Conservation (phyloP, 2,113 vertebrate genomes). For the Eptatretus burgeri region DNA sequence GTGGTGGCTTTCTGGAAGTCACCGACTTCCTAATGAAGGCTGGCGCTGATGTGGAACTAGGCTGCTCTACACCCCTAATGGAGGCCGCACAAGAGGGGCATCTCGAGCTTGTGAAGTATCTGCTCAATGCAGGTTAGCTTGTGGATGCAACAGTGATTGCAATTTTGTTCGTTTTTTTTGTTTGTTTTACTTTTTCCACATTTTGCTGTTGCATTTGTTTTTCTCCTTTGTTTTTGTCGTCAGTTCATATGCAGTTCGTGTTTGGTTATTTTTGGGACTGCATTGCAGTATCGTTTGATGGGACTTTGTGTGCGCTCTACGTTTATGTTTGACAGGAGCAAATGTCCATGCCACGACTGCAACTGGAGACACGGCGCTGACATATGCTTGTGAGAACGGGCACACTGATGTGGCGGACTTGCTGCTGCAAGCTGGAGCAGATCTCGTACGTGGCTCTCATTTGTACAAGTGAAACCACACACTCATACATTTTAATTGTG, state of each 20-base stretch:
- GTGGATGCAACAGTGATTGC: no score
- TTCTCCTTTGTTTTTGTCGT: no score
- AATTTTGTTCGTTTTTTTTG: no score
- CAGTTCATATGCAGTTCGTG: no score
- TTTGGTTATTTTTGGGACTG: no score
- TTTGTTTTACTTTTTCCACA: no score
- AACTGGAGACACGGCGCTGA: constrained; percentile 77
- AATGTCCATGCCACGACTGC: constrained; percentile 94
- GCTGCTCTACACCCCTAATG: constrained; percentile 91
- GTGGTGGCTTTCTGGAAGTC: constrained; percentile 89
- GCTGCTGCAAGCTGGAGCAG: constrained; percentile 72
- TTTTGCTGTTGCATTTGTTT: no score
- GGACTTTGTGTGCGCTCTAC: background rate
- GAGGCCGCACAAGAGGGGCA: constrained; percentile 94
- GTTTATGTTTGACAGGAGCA: constrained; percentile 27
- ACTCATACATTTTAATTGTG: no score
- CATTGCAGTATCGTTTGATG: no score
- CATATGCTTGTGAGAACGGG: constrained; percentile 92
- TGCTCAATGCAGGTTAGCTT: constrained; percentile 51
- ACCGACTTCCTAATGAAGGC: constrained; percentile 95
- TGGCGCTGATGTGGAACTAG: constrained; percentile 80
- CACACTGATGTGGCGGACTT: constrained; percentile 93
- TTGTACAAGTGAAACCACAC: no score
- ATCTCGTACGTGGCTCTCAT: constrained; percentile 30
- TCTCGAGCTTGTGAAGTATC: constrained; percentile 84